Evolutionary conservation across 2,113 vertebrate genomes (phyloP).

Genomic region (Micronycteris hirsuta): DNA sequence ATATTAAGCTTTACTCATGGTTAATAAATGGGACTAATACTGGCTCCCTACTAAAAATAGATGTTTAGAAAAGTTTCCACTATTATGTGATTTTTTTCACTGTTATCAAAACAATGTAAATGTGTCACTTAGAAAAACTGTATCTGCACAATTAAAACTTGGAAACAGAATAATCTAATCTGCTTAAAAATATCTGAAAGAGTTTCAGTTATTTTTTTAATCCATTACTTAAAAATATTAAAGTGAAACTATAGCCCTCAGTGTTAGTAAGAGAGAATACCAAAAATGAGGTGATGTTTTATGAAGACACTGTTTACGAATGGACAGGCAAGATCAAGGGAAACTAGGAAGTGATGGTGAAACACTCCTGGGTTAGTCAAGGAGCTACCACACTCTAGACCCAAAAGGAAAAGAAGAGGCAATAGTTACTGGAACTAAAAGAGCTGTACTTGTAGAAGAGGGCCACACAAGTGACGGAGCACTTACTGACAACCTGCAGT

Average conservation of each 20-base stretch:
- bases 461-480: neutral
- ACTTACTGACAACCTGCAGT: neutral
- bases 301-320: neutral
- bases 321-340: neutral
- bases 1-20: slow-evolving; percentile 22
- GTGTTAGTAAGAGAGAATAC: neutral
- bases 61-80: neutral
- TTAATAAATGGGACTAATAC: neutral
- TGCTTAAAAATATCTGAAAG: slow-evolving; percentile 24
- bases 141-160: slow-evolving; percentile 12
- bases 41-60: neutral
- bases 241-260: neutral
- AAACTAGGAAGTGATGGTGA: neutral
- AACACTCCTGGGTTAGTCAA: neutral
- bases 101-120: neutral
- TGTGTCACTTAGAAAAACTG: neutral
- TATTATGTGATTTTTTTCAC: neutral
- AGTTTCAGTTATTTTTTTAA: slow-evolving; percentile 11
- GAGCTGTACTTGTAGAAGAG: neutral
- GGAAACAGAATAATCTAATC: neutral
- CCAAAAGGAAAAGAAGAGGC: neutral
- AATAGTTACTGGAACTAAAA: neutral
- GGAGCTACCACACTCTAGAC: neutral
- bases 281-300: neutral
- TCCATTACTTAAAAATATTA: neutral